A percentile compares a stretch with the other conserved stretches of the same genome.
Evolutionary conservation across 2,888 invertebrate species (phyloP).

Genomic region (Nasonia oneida): DNA sequence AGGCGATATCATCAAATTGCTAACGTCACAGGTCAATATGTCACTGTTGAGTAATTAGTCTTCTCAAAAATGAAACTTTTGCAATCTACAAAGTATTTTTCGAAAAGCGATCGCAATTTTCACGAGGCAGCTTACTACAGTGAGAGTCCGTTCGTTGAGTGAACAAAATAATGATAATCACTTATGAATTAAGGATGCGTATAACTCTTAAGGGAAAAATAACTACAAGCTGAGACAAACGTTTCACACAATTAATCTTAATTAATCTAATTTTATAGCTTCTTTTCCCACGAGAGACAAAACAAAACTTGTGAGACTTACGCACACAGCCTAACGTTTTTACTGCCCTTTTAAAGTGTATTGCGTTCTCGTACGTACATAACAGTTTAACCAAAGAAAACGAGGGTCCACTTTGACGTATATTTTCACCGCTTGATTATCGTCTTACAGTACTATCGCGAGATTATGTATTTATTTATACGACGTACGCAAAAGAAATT

Average conservation of each 20-base stretch:
- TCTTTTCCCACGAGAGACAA: slow-evolving; percentile 31
- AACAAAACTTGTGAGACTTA: slow-evolving; percentile 46
- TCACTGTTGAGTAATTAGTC: slow-evolving; percentile 73
- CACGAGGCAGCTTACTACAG: slow-evolving; percentile 48
- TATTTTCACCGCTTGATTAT: slow-evolving; percentile 55
- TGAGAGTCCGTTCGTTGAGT: slow-evolving; percentile 36
- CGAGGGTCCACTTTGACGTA: slow-evolving; percentile 58
- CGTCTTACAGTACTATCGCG: slow-evolving; percentile 40
- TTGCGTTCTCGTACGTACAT: slow-evolving; percentile 38
- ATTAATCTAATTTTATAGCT: slow-evolving; percentile 34
- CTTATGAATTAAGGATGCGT: slow-evolving; percentile 33
- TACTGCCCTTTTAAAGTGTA: slow-evolving; percentile 43
- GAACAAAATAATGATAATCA: slow-evolving; percentile 38
- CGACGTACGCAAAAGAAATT: slow-evolving; percentile 44
- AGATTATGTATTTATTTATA: slow-evolving; percentile 61
- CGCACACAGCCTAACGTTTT: slow-evolving; percentile 52
- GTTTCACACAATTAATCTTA: slow-evolving; percentile 6
- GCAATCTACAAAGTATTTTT: slow-evolving; percentile 55
- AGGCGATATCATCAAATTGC: slow-evolving; percentile 96
- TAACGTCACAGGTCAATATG: slow-evolving; percentile 87
- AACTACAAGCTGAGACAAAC: background rate
- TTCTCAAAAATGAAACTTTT: slow-evolving; percentile 19
- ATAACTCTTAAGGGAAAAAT: slow-evolving; percentile 23
- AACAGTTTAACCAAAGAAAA: slow-evolving; percentile 60
- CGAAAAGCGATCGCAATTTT: slow-evolving; percentile 34